Conservation (phyloP, 2,888 invertebrate species). For the Apodemia hepburni region DNA sequence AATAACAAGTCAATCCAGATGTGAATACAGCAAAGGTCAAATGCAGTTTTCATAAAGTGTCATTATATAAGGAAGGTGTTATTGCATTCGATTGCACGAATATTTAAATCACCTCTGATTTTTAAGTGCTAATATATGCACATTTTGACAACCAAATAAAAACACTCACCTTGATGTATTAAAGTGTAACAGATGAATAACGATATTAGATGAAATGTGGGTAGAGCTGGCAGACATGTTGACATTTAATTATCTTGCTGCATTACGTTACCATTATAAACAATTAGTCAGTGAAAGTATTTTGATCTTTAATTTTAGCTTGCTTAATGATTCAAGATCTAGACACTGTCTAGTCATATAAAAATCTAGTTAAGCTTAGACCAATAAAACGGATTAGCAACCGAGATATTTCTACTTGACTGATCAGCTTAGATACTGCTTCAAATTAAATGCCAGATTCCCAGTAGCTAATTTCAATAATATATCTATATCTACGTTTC, state of each 20-base stretch:
- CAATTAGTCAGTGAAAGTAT: constrained; percentile 70
- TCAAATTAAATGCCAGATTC: constrained; percentile 76
- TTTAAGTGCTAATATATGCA: constrained; percentile 49
- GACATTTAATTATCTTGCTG: constrained; percentile 63
- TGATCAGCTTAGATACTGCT: constrained; percentile 66
- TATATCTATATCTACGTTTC: constrained; percentile 29
- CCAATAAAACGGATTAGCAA: constrained; percentile 70
- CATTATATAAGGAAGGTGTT: constrained; percentile 30
- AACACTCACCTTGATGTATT: constrained; percentile 35
- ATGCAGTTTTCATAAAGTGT: constrained; percentile 27
- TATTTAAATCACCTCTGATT: constrained; percentile 35
- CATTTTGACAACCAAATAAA: constrained; percentile 55
- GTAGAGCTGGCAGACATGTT: constrained; percentile 49
- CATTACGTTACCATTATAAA: constrained; percentile 56
- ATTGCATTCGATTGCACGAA: constrained; percentile 30
- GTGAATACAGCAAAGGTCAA: constrained; percentile 29
- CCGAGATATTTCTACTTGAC: constrained; percentile 72
- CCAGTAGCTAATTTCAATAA: constrained; percentile 59
- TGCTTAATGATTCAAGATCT: constrained; percentile 47
- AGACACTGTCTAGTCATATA: constrained; percentile 54
- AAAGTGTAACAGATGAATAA: constrained; percentile 43
- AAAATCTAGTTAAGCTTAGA: constrained; percentile 75
- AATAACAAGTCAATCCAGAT: constrained; percentile 12
- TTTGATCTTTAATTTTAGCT: constrained; percentile 46
- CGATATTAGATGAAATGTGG: constrained; percentile 51